Base-by-base conservation (phyloP, 2,113 vertebrate species). In the Paradoxurus hermaphroditus region DNA sequence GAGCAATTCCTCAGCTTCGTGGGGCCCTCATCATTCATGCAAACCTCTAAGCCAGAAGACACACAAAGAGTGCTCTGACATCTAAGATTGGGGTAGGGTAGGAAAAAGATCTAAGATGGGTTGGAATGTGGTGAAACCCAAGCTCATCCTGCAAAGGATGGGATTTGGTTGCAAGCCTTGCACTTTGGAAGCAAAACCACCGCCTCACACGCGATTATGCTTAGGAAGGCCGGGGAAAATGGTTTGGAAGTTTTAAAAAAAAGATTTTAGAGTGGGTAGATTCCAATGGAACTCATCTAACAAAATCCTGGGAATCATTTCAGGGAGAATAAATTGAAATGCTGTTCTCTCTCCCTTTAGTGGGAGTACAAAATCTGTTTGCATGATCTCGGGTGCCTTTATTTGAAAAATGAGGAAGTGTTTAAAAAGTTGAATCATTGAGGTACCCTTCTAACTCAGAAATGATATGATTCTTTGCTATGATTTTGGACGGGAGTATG, bases 91-190 rank as follows among this genome's bases (percentile, higher is more conserved):
- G 46, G n/a, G 72, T 11, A 46, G 70, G 65, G 36, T 4, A 25
- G 39, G 88, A 84, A 92, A 97, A 97, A 59, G 5, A 96, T 41
- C 67, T n/a, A 53, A 78, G 70, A 77, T 68, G 79, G 82, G 34
- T 31, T 95, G 9, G 3, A n/a, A 68, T 93, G 91, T 23, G 94
- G 96, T 73, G 21, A 7, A 93, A 78, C 92, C 81, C 14, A 78
- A 97, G 49, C 81, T 93, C 91, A 75, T 51, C 72, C 16, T 49
- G 83, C 96, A 63, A 79, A 56, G 51, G 68, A 94, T 83, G 90
- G 10, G n/a, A 59, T 56, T 39, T 63, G 15, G 39, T 93, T 39
- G 5, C 14, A 88, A 21, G 56, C n/a, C 13, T 31, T 79, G 14
- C 13, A 41, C 53, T 84, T 25, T 27, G 62, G 9, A 72, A 21